phyloP scores from a whole-genome alignment of 2,113 vertebrate genomes.

The Ceyx melanurus region DNA sequence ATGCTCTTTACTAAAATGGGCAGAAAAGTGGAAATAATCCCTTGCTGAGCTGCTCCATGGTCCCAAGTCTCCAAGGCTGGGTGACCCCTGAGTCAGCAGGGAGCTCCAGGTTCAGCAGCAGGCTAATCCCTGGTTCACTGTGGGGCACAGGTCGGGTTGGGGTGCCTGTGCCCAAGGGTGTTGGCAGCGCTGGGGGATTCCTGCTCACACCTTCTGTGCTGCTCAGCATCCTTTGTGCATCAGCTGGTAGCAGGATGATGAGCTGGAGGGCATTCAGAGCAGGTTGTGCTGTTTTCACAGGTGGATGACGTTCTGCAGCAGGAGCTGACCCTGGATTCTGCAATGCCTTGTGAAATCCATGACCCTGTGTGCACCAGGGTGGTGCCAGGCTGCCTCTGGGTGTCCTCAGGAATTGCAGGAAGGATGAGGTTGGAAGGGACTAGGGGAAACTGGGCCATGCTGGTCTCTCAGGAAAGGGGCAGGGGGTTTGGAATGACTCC shows the following conservation, averaged over 20 bases:
- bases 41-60: neutral
- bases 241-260: neutral
- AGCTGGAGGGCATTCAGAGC: neutral
- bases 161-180: neutral
- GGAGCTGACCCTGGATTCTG: neutral
- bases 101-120: accelerated
- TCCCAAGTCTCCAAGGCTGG: neutral
- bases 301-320: neutral
- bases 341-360: neutral
- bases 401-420: neutral
- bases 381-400: neutral
- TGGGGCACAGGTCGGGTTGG: neutral
- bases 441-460: neutral
- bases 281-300: neutral
- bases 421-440: neutral
- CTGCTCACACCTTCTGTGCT: neutral
- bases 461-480: neutral
- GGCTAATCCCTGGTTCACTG: neutral
- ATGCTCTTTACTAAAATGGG: neutral
- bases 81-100: neutral
- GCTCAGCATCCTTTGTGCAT: too few species aligned
- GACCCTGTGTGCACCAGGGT: neutral
- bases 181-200: neutral
- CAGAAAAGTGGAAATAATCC: neutral
- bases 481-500: neutral